phyloP scores from a whole-genome alignment of 2,113 vertebrate genomes.

The Pollimyrus isidori region DNA sequence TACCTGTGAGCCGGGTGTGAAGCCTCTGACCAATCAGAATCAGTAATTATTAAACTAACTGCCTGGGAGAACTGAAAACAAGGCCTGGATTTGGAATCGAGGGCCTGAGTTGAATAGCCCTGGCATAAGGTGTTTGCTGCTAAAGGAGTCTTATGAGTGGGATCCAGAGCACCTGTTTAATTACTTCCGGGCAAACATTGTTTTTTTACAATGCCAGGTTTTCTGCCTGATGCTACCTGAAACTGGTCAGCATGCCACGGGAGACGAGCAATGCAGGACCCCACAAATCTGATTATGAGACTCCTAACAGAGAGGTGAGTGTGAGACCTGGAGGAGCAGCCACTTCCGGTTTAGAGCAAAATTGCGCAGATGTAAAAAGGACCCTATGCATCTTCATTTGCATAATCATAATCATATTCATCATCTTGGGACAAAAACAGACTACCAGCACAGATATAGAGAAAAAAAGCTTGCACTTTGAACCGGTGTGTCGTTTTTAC shows the following conservation, averaged over 20 bases:
- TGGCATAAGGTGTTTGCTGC: too few relatives aligned
- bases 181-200: not conserved
- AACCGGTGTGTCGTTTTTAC: not conserved
- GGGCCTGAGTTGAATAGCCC: too few relatives aligned
- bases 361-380: not conserved
- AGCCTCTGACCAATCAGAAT: too few relatives aligned
- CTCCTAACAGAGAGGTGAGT: not conserved
- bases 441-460: not conserved
- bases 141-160: not conserved
- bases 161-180: not conserved
- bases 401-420: constrained; percentile 1
- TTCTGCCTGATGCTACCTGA: not conserved
- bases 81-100: too few relatives aligned
- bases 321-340: not conserved
- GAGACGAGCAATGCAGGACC: not conserved
- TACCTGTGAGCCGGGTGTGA: too few relatives aligned
- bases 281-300: not conserved
- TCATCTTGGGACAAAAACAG: not conserved
- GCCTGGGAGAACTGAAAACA: too few relatives aligned
- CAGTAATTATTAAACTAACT: too few relatives aligned
- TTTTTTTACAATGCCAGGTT: not conserved
- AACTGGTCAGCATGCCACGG: not conserved
- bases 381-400: not conserved
- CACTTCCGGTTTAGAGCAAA: not conserved
- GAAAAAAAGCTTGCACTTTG: not conserved